A percentile compares a stretch with the other conserved stretches of the same genome.
phyloP scores from a whole-genome alignment of 2,113 vertebrate genomes.

The Pluvialis apricaria region DNA sequence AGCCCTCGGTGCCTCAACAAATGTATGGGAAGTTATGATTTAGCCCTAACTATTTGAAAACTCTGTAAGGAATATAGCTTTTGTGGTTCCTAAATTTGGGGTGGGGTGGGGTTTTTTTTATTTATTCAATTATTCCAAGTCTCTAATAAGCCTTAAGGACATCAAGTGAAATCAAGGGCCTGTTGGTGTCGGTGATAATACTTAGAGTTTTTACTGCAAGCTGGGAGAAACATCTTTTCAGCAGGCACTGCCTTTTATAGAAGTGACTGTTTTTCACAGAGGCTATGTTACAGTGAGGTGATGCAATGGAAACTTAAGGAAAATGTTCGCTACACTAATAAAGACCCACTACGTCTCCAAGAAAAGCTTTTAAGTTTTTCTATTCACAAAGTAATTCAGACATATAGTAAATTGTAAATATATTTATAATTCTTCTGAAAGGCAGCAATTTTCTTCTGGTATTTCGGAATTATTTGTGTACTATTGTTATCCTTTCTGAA shows the following conservation, averaged over 20 bases:
- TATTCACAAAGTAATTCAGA: not conserved
- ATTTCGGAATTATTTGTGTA: not conserved
- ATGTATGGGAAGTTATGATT: not conserved
- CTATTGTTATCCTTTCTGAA: not conserved
- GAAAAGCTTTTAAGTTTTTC: not conserved
- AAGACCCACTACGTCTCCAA: not conserved
- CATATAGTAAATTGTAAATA: not conserved
- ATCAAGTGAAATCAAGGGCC: not conserved
- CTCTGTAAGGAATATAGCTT: not conserved
- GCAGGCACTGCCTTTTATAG: not conserved
- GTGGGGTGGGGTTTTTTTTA: too few species aligned
- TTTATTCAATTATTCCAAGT: not conserved
- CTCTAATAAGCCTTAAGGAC: not conserved
- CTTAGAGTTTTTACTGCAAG: not conserved
- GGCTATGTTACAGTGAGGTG: not conserved
- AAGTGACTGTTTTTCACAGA: not conserved
- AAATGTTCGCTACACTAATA: not conserved
- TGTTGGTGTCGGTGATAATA: not conserved
- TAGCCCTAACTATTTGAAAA: not conserved
- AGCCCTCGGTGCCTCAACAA: not conserved
- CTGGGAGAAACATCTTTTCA: not conserved
- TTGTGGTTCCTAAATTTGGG: not conserved
- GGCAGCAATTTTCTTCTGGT: not conserved
- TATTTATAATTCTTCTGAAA: not conserved
- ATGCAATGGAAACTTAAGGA: not conserved